Evolutionary conservation across 2,888 invertebrate species (phyloP).

Genomic region (Halictus quadricinctus): DNA sequence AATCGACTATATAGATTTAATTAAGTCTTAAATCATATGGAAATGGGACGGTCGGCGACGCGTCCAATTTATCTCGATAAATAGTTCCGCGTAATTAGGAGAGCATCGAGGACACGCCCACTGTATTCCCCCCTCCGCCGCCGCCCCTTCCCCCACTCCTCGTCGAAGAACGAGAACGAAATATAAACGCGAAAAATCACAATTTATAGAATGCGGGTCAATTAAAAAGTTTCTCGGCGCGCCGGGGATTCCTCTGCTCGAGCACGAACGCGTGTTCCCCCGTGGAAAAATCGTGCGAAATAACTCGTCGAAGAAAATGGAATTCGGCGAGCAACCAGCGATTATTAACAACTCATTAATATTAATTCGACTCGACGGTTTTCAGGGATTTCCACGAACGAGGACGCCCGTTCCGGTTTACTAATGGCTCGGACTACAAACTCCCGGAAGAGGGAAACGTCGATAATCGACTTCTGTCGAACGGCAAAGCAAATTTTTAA

Average conservation of each 20-base stretch:
- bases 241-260: background rate
- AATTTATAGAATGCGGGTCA: conserved; percentile 36
- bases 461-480: conserved; percentile 2
- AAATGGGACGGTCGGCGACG: conserved; percentile 6
- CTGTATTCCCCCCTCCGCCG: background rate
- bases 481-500: conserved; percentile 12
- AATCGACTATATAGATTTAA: conserved; percentile 33
- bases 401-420: conserved; percentile 31
- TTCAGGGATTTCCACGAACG: conserved; percentile 26
- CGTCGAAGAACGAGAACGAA: background rate
- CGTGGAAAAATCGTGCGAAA: background rate
- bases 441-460: background rate
- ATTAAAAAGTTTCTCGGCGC: conserved; percentile 50
- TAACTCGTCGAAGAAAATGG: background rate
- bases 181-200: conserved; percentile 26
- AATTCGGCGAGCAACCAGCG: conserved; percentile 30
- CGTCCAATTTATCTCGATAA: conserved; percentile 35
- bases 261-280: no score
- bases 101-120: background rate
- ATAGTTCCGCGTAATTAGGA: conserved; percentile 36
- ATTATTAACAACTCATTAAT: conserved; percentile 55
- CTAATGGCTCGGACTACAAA: conserved; percentile 24
- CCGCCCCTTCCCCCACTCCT: background rate
- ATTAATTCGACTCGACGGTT: conserved; percentile 33
- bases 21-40: conserved; percentile 26